Conservation (phyloP, 2,113 vertebrate species). For the Marmota monax region DNA sequence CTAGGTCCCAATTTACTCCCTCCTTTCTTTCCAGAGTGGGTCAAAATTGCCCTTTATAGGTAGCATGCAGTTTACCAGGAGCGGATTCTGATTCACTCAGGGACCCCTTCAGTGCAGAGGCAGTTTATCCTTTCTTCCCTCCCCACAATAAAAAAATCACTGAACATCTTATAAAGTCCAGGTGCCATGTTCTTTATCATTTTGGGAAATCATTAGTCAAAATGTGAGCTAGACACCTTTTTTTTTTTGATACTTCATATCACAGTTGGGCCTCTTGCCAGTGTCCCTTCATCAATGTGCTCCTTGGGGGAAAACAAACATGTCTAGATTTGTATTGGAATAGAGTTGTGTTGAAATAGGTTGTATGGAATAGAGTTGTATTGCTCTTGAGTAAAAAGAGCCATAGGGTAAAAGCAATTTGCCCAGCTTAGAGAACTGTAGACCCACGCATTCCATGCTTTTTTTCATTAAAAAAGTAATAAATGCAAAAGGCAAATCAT, state of each 20-base stretch:
- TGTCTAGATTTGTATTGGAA: neutral
- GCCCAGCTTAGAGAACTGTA: neutral
- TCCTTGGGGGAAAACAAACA: neutral
- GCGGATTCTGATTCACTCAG: neutral
- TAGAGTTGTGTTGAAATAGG: neutral
- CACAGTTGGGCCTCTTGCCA: neutral
- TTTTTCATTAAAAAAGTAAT: slow-evolving; percentile 4
- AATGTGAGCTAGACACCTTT: neutral
- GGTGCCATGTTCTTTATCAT: slow-evolving; percentile 7
- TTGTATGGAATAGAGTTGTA: neutral
- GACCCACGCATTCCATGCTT: neutral
- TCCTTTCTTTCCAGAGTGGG: slow-evolving; percentile 32
- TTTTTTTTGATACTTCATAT: neutral
- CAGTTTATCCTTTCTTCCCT: neutral
- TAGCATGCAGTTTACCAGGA: neutral
- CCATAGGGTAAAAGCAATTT: neutral
- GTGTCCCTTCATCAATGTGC: neutral
- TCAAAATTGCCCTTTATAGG: slow-evolving; percentile 41
- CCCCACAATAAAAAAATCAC: neutral
- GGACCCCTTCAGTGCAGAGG: neutral
- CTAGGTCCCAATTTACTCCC: neutral
- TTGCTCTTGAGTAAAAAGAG: neutral
- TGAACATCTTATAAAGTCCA: neutral
- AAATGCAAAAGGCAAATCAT: slow-evolving; percentile 10
- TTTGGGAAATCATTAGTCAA: slow-evolving; percentile 5